These are phyloP conservation scores for Penaeus monodon DNA, from an alignment of 2,888 invertebrate species.

Conservation along the genomic window DNA sequence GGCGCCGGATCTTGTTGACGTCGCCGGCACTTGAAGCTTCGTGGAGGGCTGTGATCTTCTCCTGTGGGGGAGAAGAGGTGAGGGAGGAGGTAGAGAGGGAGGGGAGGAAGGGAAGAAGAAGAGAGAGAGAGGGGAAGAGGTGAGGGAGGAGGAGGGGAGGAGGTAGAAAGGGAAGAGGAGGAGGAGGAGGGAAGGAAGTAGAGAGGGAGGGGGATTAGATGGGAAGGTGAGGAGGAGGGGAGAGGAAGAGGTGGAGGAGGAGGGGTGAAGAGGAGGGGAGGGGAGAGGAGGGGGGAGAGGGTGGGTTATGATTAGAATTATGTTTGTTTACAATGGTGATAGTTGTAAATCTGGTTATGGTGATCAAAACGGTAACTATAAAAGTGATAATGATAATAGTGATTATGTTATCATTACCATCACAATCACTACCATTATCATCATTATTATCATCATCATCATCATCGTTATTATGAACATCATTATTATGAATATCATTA, in stretches of 20 bases:
- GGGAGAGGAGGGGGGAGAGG: not conserved
- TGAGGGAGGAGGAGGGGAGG: not conserved
- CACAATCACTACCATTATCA: too few species aligned
- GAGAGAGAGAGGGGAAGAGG: not conserved
- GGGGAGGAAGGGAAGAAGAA: not conserved
- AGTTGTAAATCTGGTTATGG: too few species aligned
- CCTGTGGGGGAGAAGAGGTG: too few species aligned
- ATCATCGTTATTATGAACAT: too few species aligned
- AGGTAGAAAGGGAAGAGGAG: fast-evolving
- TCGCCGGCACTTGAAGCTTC: conserved; percentile 70
- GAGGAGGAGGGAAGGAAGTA: not conserved
- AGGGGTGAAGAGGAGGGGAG: not conserved
- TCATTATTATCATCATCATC: too few species aligned
- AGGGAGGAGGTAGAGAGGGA: not conserved
- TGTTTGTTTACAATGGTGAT: too few species aligned
- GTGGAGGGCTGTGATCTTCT: conserved; percentile 67
- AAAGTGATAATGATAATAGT: too few species aligned
- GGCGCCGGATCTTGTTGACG: conserved; percentile 68
- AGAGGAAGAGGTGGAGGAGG: not conserved
- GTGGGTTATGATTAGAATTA: not conserved
- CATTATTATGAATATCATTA: too few species aligned
- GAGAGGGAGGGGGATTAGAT: too few species aligned
- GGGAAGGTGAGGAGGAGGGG: not conserved
- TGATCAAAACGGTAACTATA: too few species aligned
- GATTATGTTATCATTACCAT: too few species aligned